Evolutionary conservation across 2,888 invertebrate species (phyloP), one percentile per base, ranked within the genome.

Genomic region (Antheraea yamamai): DNA sequence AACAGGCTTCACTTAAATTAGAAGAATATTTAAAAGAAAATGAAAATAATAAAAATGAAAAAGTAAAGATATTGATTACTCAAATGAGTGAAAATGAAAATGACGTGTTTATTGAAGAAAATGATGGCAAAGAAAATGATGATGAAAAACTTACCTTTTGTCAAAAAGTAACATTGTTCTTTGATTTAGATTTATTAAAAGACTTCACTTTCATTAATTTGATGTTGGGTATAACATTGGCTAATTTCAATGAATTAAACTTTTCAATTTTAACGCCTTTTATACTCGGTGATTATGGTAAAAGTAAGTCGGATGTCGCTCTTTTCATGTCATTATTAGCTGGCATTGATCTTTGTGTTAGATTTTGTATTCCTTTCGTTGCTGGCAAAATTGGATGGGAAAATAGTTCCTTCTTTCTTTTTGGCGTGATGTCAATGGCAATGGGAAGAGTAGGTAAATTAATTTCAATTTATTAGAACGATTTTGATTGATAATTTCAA

Each of bases 221-320:
- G 20, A 96, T 97, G 95, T 85, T 97, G 75, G 97, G 97, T 0
- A 93, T 97, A 73, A 97, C 96, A 0, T 90, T 97, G 64, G 97
- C 97, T 0, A 96, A 96, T 83, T 97, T 97, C 82, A 96, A 96
- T 7, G 97, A 97, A 87, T 82, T 97, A 10, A 97, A 97, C 86
- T 97, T 97, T 85, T 96, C 97, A 2, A 95, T 97, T 73, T 84
- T 97, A 73, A 97, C 97, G 0, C 97, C 97, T 1, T 97, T 97
- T 79, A 96, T 97, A 80, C 89, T 97, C n/a, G 95, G 95, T 26
- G 97, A 97, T 82, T 96, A 96, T 82, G 95, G 96, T 0, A 96
- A 96, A 81, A 89, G 89, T 1, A 95, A 95, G 81, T 82, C 92
- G 6, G 92, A 97, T 88, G 96, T 96, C 0, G 97, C 97, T 0